phyloP scores from a whole-genome alignment of 1,140 invertebrate species.

The Thaumetopoea pityocampa region DNA sequence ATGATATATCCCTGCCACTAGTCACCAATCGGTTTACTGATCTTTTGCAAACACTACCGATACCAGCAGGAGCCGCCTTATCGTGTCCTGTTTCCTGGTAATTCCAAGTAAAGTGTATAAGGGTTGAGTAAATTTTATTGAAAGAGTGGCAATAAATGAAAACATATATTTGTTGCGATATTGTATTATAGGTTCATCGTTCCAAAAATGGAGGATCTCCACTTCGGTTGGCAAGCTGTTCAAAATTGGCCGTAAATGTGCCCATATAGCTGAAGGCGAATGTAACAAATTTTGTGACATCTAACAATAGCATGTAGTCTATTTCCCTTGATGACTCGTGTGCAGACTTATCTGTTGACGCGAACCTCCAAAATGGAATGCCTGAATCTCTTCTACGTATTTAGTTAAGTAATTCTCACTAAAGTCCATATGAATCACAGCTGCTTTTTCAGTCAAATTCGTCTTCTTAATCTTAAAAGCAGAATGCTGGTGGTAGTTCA shows the following conservation, averaged over 20 bases:
- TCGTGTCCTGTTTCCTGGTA: conserved; percentile 61
- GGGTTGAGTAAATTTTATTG: conserved; percentile 18
- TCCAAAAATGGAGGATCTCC: conserved; percentile 23
- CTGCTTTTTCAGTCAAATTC: neutral
- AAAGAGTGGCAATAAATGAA: conserved; percentile 16
- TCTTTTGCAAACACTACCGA: conserved; percentile 62
- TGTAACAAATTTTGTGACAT: conserved; percentile 26
- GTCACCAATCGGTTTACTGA: too few species aligned
- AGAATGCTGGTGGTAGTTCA: neutral
- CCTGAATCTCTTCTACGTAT: conserved; percentile 17
- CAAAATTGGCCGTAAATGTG: conserved; percentile 29
- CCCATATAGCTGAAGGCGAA: conserved; percentile 35
- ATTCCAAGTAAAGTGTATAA: conserved; percentile 38
- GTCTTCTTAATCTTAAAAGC: neutral
- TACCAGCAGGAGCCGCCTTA: conserved; percentile 64
- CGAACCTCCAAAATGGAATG: conserved; percentile 16
- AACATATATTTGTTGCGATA: conserved; percentile 29
- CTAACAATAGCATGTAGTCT: conserved; percentile 27
- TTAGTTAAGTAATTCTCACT: conserved; percentile 14
- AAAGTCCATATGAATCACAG: conserved; percentile 1
- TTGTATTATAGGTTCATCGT: conserved; percentile 24
- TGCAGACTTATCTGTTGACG: conserved; percentile 7
- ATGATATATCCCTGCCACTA: too few species aligned
- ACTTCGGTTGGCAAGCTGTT: conserved; percentile 7
- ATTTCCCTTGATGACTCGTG: conserved; percentile 31